Evolutionary conservation across 2,888 invertebrate species (phyloP).

Genomic region (Drosophila merina): DNA sequence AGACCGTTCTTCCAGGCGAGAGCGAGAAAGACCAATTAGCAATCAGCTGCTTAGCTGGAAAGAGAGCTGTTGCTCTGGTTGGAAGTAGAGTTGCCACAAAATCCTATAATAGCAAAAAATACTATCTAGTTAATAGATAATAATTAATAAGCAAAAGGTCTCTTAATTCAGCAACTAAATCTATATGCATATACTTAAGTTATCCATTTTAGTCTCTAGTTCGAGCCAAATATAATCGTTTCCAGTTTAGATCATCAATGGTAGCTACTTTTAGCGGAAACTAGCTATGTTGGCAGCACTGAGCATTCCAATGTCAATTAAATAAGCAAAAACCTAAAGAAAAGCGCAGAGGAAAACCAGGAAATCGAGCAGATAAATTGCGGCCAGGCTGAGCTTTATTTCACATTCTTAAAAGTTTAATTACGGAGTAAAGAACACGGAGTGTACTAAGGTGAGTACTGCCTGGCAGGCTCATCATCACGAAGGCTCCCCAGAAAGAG

Average conservation of each 20-base stretch:
- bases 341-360: conserved; percentile 8
- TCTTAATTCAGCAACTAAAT: too few species aligned
- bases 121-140: too few species aligned
- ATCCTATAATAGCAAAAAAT: too few species aligned
- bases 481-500: conserved; percentile 3
- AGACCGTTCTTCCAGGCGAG: conserved; percentile 17
- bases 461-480: background rate
- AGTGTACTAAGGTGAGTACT: background rate
- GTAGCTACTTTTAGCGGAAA: background rate
- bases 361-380: background rate
- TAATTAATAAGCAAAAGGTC: too few species aligned
- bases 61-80: conserved; percentile 14
- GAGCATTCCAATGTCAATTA: conserved; percentile 66
- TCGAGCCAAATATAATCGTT: background rate
- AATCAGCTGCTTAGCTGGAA: conserved; percentile 40
- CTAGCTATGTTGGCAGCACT: conserved; percentile 21
- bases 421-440: background rate
- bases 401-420: background rate
- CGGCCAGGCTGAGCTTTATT: background rate
- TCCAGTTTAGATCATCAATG: background rate
- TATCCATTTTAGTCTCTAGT: too few species aligned
- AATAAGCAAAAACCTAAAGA: conserved; percentile 49
- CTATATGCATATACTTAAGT: too few species aligned
- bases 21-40: conserved; percentile 14
- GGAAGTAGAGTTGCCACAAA: conserved; percentile 9